These are phyloP conservation scores for Lophius piscatorius DNA, from an alignment of 2,113 vertebrate species.

Conservation along the genomic window DNA sequence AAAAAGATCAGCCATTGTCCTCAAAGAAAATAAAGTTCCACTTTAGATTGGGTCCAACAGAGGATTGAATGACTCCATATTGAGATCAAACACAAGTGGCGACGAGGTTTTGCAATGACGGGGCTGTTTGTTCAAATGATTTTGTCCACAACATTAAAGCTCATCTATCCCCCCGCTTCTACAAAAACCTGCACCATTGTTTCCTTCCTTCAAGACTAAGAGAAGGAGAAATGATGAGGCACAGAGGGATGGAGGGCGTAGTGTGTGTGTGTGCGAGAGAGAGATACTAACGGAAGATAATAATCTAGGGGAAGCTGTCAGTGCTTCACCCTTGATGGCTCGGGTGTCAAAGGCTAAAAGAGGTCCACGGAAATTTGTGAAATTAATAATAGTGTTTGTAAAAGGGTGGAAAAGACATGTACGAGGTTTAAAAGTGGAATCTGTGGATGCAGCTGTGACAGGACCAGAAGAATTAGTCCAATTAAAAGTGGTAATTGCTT, in stretches of 20 bases:
- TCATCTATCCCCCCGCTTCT: conserved; percentile 24
- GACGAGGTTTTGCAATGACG: not conserved
- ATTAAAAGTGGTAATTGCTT: conserved; percentile 86
- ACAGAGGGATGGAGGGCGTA: conserved; percentile 21
- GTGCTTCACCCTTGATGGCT: conserved; percentile 69
- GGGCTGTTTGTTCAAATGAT: conserved; percentile 28
- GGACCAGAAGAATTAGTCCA: conserved; percentile 81
- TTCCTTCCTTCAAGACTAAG: conserved; percentile 20
- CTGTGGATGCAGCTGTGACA: conserved; percentile 81
- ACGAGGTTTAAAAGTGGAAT: conserved; percentile 58
- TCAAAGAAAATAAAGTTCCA: not conserved
- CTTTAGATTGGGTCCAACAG: conserved; percentile 1
- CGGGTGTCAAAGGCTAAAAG: conserved; percentile 81
- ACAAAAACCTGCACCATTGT: conserved; percentile 18
- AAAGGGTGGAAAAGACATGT: conserved; percentile 66
- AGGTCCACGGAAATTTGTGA: conserved; percentile 72
- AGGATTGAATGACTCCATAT: not conserved
- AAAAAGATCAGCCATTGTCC: not conserved
- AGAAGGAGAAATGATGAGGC: conserved; percentile 24
- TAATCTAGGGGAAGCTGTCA: conserved; percentile 71
- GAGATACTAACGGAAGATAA: conserved; percentile 60
- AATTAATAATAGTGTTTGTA: conserved; percentile 80
- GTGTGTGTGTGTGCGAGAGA: conserved; percentile 32
- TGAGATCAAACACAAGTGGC: conserved; percentile 6
- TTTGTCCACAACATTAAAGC: conserved; percentile 21